A percentile compares a stretch with the other conserved stretches of the same genome.
phyloP scores from a whole-genome alignment of 1,140 invertebrate genomes.

The Tetranychus urticae region DNA sequence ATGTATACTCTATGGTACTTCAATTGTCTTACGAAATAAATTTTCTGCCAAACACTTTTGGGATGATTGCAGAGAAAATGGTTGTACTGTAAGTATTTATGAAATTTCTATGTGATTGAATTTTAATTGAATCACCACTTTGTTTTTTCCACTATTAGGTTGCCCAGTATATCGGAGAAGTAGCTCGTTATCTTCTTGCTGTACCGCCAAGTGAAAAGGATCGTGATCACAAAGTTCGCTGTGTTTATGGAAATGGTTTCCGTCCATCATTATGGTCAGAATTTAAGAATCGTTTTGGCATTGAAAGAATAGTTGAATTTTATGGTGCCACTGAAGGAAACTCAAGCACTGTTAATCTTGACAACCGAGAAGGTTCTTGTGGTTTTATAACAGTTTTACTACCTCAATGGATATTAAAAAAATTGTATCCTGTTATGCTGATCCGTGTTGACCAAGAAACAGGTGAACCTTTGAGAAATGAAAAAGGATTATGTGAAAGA shows the following conservation, averaged over 20 bases:
- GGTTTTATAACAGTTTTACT: constrained; percentile 70
- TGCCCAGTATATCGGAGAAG: constrained; percentile 98
- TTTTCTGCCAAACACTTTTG: constrained; percentile 34
- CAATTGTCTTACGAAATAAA: constrained; percentile 27
- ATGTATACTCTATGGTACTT: constrained; percentile 24
- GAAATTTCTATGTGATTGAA: neutral
- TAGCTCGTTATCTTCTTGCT: constrained; percentile 83
- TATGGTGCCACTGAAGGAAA: constrained; percentile 30
- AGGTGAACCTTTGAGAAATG: constrained; percentile 22
- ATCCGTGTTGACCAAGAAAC: constrained; percentile 28
- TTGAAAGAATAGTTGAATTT: constrained; percentile 25
- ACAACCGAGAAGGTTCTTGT: constrained; percentile 46
- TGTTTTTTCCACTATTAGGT: constrained; percentile 51
- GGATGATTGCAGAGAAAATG: constrained; percentile 40
- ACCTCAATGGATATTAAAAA: constrained; percentile 21
- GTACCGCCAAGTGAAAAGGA: constrained; percentile 51
- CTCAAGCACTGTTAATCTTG: constrained; percentile 46
- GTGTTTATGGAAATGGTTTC: constrained; percentile 87
- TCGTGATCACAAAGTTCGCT: constrained; percentile 47
- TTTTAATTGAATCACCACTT: neutral
- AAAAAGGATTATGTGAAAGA: constrained; percentile 27
- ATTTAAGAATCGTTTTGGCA: constrained; percentile 43
- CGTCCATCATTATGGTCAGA: constrained; percentile 82
- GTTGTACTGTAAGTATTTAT: constrained; percentile 34
- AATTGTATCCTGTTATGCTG: constrained; percentile 56